These are phyloP conservation scores for Stratiomys singularior DNA, from an alignment of 2,888 invertebrate genomes.

Conservation along the genomic window DNA sequence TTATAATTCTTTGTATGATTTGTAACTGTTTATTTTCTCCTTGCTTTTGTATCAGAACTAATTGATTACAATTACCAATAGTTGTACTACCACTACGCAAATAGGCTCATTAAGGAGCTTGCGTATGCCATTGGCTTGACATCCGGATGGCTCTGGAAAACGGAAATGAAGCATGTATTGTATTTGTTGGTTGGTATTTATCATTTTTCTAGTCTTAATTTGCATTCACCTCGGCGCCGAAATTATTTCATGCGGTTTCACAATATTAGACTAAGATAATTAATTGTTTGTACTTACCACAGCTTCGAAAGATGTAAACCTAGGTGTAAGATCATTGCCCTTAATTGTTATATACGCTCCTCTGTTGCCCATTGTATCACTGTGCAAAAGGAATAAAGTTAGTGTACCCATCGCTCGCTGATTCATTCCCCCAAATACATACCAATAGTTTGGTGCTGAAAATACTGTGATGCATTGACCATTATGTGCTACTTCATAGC, in stretches of 20 bases:
- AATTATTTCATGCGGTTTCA: too few relatives aligned
- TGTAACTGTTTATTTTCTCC: constrained; percentile 23
- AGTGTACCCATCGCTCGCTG: constrained; percentile 38
- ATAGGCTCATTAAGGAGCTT: constrained; percentile 81
- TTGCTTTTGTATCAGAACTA: constrained; percentile 37
- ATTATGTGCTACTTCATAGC: constrained; percentile 94
- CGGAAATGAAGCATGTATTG: constrained; percentile 53
- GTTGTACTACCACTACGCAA: constrained; percentile 58
- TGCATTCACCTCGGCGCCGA: too few relatives aligned
- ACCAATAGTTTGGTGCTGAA: constrained; percentile 99
- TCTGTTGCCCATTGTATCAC: constrained; percentile 99
- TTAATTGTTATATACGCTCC: constrained; percentile 97
- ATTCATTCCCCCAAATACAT: constrained; percentile 49
- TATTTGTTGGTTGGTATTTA: too few relatives aligned
- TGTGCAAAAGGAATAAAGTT: constrained; percentile 61
- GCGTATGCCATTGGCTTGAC: constrained; percentile 98
- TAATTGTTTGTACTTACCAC: constrained; percentile 76
- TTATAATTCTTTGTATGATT: neutral
- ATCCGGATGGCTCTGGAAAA: constrained; percentile 92
- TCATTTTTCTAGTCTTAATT: too few relatives aligned
- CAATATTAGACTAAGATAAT: too few relatives aligned
- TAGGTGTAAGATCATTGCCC: constrained; percentile 90
- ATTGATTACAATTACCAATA: constrained; percentile 31
- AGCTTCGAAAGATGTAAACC: constrained; percentile 91
- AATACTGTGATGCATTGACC: constrained; percentile 98